Evolutionary conservation across 2,113 vertebrate species (phyloP).

Genomic region (Ahaetulla prasina): DNA sequence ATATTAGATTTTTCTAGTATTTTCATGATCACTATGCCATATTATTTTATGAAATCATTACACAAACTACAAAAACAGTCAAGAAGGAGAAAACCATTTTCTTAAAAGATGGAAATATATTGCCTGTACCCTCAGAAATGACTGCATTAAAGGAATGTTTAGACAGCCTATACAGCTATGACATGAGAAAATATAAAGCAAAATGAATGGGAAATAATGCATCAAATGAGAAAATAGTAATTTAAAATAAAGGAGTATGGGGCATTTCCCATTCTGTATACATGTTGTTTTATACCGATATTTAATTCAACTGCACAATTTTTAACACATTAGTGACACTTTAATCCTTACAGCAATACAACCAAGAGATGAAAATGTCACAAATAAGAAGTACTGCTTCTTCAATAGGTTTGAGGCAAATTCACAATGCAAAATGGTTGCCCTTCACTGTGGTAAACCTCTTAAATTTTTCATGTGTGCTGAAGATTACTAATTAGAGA

Average conservation of each 20-base stretch:
- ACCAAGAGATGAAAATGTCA: background rate
- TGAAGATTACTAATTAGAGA: background rate
- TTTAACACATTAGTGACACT: background rate
- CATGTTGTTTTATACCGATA: background rate
- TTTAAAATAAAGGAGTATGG: background rate
- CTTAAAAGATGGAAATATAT: slow-evolving; percentile 63
- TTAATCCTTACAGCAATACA: background rate
- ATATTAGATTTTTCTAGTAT: slow-evolving; percentile 61
- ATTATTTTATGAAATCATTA: slow-evolving; percentile 57
- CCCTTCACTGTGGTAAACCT: slow-evolving; percentile 36
- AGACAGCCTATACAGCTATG: slow-evolving; percentile 7
- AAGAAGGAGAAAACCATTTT: slow-evolving; percentile 57
- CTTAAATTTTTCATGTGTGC: slow-evolving; percentile 10
- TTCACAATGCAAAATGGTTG: background rate
- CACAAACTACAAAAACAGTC: slow-evolving; percentile 52
- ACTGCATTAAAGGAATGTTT: slow-evolving; percentile 43
- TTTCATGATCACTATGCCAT: slow-evolving; percentile 55
- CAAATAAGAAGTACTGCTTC: background rate
- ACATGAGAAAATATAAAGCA: slow-evolving; percentile 45
- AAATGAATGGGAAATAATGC: slow-evolving; percentile 30
- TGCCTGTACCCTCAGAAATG: slow-evolving; percentile 56
- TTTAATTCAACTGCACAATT: background rate
- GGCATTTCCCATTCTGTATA: background rate
- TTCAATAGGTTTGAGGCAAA: background rate
- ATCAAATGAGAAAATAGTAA: background rate